Evolutionary conservation across 2,113 vertebrate species (phyloP), one percentile per base, ranked within the genome.

Genomic region (Ammodytes dubius): DNA sequence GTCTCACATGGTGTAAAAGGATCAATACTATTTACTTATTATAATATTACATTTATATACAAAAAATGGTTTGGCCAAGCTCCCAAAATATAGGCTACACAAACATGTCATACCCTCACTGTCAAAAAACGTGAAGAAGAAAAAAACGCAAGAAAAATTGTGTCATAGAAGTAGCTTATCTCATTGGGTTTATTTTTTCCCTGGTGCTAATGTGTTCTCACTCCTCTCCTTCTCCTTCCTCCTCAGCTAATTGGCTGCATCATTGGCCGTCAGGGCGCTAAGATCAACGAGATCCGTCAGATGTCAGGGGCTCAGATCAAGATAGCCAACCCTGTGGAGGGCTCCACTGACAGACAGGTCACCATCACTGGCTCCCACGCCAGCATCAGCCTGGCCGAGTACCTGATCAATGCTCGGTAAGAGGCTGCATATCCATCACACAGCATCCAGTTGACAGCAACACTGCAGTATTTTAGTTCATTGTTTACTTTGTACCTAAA

Each of bases 291-390:
- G 96, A 99, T 99, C 89, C 97, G 97, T 92, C 98, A 99, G 96
- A 99, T 99, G 98, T 99, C 98, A 17, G 98, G 98, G 89, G 98
- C 98, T 91, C 98, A 99, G 96, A 99, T 99, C 94, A 99, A 99
- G 95, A 99, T 99, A 89, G 98, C 98, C 93, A 99, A 99, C 89
- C 97, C 97, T 6, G 97, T 99, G 93, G 98, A 99, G 89, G 98
- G 98, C 52, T 98, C 97, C 27, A 97, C 96, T 85, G 98, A 99
- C 93, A 93, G 98, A 88, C 97, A 98, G 96, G 97, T 99, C 85
- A 99, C 98, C 96, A 99, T 99, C 94, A 99, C 98, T 77, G 98
- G 98, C 88, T 99, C 98, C 83, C 97, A 98, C 14, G 98, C 97
- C 90, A 99, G 97, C 92, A 99, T 99, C 92, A 99, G 97, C 94